Conservation (phyloP, 2,797 vertebrate species). For the Meda fulgida region DNA sequence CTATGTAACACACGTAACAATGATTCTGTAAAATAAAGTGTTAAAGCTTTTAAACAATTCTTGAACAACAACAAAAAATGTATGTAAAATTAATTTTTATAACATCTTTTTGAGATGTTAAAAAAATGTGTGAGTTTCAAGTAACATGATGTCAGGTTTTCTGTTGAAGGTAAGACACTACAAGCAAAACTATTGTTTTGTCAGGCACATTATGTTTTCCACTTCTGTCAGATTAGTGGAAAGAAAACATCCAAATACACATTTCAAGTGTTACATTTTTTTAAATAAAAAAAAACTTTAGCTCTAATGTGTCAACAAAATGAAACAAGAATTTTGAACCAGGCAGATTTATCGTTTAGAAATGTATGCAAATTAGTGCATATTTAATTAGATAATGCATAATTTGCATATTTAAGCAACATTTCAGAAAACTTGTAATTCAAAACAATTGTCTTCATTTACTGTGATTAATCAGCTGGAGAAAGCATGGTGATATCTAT, state of each 20-base stretch:
- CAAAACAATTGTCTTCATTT: background rate
- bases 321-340: background rate
- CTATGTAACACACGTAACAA: too few species aligned
- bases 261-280: background rate
- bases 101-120: background rate
- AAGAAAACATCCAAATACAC: background rate
- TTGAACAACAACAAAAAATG: background rate
- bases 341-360: background rate
- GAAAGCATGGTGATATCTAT: background rate
- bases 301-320: background rate
- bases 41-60: background rate
- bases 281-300: too few species aligned
- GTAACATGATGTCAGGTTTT: background rate
- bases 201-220: too few species aligned
- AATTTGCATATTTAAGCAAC: background rate
- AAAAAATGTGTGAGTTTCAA: background rate
- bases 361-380: background rate
- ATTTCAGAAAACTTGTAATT: background rate
- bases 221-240: too few species aligned
- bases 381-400: background rate
- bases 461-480: background rate
- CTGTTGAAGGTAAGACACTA: too few species aligned
- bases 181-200: background rate
- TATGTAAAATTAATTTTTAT: background rate
- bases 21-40: too few species aligned